Conservation (phyloP, 2,113 vertebrate species). For the Ciconia stormi region DNA sequence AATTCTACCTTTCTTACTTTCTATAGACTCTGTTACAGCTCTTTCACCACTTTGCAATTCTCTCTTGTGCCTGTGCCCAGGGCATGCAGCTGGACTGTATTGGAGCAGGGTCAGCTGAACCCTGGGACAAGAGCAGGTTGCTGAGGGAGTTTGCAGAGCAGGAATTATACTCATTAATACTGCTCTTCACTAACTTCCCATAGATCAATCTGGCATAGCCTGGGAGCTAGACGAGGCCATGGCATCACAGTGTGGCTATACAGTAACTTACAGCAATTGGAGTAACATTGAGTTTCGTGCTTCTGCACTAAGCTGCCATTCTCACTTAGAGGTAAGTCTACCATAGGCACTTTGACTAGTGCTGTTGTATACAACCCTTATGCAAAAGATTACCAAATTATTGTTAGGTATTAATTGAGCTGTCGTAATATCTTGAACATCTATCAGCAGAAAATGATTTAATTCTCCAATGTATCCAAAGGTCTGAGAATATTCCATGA, state of each 20-base stretch:
- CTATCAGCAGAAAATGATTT: background rate
- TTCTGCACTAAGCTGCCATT: conserved; percentile 57
- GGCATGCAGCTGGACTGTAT: background rate
- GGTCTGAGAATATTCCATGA: background rate
- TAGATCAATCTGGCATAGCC: conserved; percentile 36
- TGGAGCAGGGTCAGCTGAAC: background rate
- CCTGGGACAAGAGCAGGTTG: background rate
- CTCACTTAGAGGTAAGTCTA: conserved; percentile 1
- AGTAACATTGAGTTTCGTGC: conserved; percentile 7
- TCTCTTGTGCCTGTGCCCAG: background rate
- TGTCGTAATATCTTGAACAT: background rate
- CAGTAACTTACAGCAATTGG: background rate
- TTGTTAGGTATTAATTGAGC: background rate
- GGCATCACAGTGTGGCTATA: conserved; percentile 53
- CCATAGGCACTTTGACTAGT: background rate
- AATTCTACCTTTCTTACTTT: background rate
- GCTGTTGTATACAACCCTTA: background rate
- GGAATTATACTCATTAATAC: background rate
- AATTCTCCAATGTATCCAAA: background rate
- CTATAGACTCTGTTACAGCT: background rate
- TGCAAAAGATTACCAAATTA: background rate
- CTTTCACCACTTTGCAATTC: background rate
- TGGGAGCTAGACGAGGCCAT: conserved; percentile 15
- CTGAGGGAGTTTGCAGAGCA: background rate
- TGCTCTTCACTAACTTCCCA: background rate